These are phyloP conservation scores for Sinocyclocheilus anophthalmus DNA, from an alignment of 2,113 vertebrate genomes.

Conservation along the genomic window DNA sequence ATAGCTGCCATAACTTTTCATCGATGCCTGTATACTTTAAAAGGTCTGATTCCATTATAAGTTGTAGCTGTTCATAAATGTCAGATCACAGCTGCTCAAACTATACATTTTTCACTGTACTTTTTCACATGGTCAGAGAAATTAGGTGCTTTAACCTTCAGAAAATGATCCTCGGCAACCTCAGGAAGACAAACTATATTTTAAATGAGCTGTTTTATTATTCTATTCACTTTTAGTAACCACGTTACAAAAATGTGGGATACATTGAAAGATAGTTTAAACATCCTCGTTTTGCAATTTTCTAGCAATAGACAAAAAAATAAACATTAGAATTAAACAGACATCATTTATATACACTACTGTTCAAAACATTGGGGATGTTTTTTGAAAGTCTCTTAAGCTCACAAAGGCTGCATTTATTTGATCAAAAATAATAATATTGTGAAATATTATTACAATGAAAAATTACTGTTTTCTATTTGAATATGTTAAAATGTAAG, in stretches of 20 bases:
- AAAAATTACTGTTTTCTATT: too few species aligned
- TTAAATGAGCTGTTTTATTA: background rate
- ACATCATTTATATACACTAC: too few species aligned
- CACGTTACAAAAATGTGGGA: background rate
- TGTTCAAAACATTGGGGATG: too few species aligned
- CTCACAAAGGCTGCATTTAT: too few species aligned
- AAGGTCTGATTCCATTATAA: background rate
- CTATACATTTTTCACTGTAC: background rate
- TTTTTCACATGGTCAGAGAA: background rate
- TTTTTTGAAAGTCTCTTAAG: too few species aligned
- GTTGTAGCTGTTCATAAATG: background rate
- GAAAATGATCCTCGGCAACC: background rate
- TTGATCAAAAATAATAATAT: too few species aligned
- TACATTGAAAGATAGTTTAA: background rate
- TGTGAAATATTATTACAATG: too few species aligned
- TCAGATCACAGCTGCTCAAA: background rate
- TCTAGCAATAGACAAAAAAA: too few species aligned
- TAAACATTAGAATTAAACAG: too few species aligned
- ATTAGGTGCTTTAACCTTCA: background rate
- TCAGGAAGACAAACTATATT: background rate
- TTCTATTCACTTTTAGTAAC: background rate
- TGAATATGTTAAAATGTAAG: too few species aligned
- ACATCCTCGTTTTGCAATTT: background rate
- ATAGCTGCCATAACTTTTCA: background rate
- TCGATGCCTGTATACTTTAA: background rate